phyloP scores from a whole-genome alignment of 2,113 vertebrate genomes.

The Scophthalmus maximus region DNA sequence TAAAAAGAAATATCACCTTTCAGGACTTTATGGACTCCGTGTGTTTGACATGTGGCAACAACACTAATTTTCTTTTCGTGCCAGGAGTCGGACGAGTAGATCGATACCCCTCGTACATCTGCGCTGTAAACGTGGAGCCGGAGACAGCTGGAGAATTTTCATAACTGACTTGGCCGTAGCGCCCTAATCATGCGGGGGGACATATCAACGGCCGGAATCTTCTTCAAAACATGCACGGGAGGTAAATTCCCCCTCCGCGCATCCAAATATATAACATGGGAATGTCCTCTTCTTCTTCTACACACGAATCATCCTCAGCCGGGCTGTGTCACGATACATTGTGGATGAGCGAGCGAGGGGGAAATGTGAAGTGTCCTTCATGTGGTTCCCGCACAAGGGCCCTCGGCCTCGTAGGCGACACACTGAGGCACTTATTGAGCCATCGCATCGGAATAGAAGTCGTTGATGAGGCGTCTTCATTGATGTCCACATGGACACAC shows the following conservation, averaged over 20 bases:
- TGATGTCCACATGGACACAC: constrained; percentile 55
- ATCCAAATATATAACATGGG: background rate
- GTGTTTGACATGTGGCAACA: background rate
- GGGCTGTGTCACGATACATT: constrained; percentile 28
- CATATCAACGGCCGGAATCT: background rate
- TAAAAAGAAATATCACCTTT: background rate
- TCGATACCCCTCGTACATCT: background rate
- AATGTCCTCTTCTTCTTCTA: background rate
- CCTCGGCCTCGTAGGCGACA: constrained; percentile 45
- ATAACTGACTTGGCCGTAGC: background rate
- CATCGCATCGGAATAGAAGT: constrained; percentile 43
- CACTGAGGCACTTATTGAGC: constrained; percentile 39
- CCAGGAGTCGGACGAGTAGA: background rate
- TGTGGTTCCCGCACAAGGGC: constrained; percentile 54
- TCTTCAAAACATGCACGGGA: background rate
- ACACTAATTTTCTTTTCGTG: background rate
- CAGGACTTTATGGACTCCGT: background rate
- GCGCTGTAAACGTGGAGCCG: background rate
- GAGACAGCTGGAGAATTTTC: background rate
- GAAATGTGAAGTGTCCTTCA: constrained; percentile 40
- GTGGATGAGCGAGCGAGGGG: constrained; percentile 34
- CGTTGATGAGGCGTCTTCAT: constrained; percentile 43
- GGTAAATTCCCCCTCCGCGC: constrained; percentile 4
- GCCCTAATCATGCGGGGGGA: background rate
- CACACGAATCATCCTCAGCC: constrained; percentile 4